Base-by-base conservation (phyloP, 2,113 vertebrate species). In the Poeciliopsis occidentalis region DNA sequence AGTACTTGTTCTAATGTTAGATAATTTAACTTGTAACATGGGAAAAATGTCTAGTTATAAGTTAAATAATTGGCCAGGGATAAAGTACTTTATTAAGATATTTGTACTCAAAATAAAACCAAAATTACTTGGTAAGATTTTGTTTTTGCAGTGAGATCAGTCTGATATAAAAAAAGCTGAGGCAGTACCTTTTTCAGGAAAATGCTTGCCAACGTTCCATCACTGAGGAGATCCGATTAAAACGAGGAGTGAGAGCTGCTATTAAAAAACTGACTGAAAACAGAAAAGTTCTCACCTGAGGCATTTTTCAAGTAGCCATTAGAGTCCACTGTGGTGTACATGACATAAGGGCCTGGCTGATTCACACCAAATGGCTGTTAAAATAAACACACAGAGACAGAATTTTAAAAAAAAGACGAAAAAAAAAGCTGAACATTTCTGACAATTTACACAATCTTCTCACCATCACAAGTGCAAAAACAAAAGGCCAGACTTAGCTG, bases 301-400 rank as follows among this genome's bases (percentile, higher is more conserved):
- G 97, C 96, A 3, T 99, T 99, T 90, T 99, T 99, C 83, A 95
- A 92, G 85, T 97, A 95, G 22, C 98, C 98, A 26, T 97, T 99
- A 61, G 97, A 96, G 89, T 99, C 97, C 70, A 96, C 95, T 0
- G 98, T 97, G 60, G 95, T 99, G 88, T 99, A 99, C 96, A 94
- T 98, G 91, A 99, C 96, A 71, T 99, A 99, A 17, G 98, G 97
- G 61, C 98, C 98, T 8, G 98, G 98, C 78, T 99, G 98, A 84
- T 99, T 99, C 34, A 99, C 98, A 80, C 98, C 98, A 30, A 98
- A 98, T 51, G 97, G 97, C 97, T 99, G 88, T 12, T 85, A 84
- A 31, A 76, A 34, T 1, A 77, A 26, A 84, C 57, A 89, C n/a
- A 83, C 1, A 30, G 10, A 78, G 10, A 78, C 7, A 79, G 10